phyloP scores from a whole-genome alignment of 2,888 invertebrate genomes.

The Seladonia tumulorum region DNA sequence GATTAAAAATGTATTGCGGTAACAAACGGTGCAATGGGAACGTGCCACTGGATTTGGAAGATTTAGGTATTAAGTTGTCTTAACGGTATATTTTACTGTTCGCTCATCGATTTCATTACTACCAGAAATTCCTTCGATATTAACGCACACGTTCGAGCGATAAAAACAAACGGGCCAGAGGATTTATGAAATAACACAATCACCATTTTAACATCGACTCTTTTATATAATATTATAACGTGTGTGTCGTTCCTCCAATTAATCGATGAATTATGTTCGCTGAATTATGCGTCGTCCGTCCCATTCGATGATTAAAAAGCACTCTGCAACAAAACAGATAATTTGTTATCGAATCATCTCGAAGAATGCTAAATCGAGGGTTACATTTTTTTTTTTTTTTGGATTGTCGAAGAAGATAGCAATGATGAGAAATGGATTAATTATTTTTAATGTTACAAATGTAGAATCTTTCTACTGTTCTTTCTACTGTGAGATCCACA shows the following conservation, averaged over 20 bases:
- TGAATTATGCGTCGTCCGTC: background rate
- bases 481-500: too few species aligned
- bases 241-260: background rate
- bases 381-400: background rate
- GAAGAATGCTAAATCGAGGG: background rate
- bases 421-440: too few species aligned
- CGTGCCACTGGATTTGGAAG: background rate
- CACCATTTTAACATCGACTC: background rate
- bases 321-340: background rate
- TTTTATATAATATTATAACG: background rate
- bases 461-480: background rate
- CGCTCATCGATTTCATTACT: background rate
- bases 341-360: background rate
- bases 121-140: background rate
- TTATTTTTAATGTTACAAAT: too few species aligned
- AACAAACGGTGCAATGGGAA: background rate
- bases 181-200: background rate
- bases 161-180: background rate
- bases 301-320: background rate
- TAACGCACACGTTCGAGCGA: background rate
- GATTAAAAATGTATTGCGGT: slow-evolving; percentile 14
- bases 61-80: background rate
- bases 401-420: too few species aligned
- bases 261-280: background rate
- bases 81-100: background rate